Evolutionary conservation across 1,140 invertebrate species (phyloP).

Genomic region (Nymphalis io): DNA sequence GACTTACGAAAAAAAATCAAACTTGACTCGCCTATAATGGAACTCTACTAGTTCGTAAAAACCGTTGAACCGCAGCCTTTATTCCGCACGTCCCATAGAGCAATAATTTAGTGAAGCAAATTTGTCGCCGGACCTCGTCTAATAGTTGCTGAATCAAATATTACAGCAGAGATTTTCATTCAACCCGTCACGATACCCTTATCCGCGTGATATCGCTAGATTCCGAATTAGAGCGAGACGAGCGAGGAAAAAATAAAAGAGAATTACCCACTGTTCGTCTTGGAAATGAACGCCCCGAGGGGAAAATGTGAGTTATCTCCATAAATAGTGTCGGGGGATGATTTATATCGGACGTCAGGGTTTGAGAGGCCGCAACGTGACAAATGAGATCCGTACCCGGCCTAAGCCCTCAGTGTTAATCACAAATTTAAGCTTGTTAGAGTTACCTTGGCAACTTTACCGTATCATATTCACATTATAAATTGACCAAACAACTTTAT

Average conservation of each 20-base stretch:
- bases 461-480: constrained; percentile 1
- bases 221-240: constrained; percentile 39
- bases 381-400: constrained; percentile 54
- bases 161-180: constrained; percentile 44
- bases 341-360: constrained; percentile 56
- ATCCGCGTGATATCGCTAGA: constrained; percentile 41
- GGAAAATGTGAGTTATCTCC: constrained; percentile 53
- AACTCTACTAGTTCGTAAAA: constrained; percentile 42
- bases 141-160: constrained; percentile 63
- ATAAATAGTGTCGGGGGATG: constrained; percentile 61
- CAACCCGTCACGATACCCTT: constrained; percentile 35
- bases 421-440: constrained; percentile 51
- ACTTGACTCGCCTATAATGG: not conserved
- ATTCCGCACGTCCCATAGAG: constrained; percentile 45
- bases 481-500: constrained; percentile 32
- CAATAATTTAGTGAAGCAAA: constrained; percentile 60
- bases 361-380: constrained; percentile 54
- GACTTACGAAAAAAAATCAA: not conserved
- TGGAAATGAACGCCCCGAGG: constrained; percentile 42
- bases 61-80: constrained; percentile 33
- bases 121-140: constrained; percentile 52
- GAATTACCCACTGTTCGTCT: constrained; percentile 48
- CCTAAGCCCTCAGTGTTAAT: constrained; percentile 45
- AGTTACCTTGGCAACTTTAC: constrained; percentile 27
- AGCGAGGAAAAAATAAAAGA: constrained; percentile 49